phyloP scores from a whole-genome alignment of 2,113 vertebrate genomes.

The Limanda limanda region DNA sequence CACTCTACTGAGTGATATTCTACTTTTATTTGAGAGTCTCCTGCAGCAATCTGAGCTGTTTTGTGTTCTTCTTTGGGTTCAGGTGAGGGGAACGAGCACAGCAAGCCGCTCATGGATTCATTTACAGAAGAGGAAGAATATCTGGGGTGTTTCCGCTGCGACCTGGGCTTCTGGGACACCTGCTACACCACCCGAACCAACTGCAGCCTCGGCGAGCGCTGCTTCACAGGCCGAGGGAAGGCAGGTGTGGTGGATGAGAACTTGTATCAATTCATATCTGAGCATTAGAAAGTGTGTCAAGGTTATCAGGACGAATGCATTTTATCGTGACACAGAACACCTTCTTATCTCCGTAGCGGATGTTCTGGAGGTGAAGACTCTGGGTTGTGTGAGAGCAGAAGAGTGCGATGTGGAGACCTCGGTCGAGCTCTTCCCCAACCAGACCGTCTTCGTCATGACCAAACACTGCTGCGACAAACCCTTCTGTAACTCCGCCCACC shows the following conservation, averaged over 20 bases:
- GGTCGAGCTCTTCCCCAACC: constrained; percentile 59
- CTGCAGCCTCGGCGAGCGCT: constrained; percentile 69
- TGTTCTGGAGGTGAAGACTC: constrained; percentile 68
- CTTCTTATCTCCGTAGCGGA: constrained; percentile 48
- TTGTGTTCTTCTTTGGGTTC: constrained; percentile 17
- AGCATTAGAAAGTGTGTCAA: background rate
- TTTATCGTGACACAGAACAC: background rate
- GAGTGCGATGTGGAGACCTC: constrained; percentile 59
- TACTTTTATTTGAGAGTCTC: no score
- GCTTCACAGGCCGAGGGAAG: constrained; percentile 73
- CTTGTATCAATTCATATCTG: background rate
- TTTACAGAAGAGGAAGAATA: constrained; percentile 22
- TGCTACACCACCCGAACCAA: constrained; percentile 74
- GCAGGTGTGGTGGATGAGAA: constrained; percentile 64
- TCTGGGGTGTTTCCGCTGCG: constrained; percentile 75
- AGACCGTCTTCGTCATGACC: constrained; percentile 74
- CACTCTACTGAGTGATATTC: no score
- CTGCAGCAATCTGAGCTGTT: background rate
- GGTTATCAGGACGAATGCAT: background rate
- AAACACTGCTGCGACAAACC: constrained; percentile 74
- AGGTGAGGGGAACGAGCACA: constrained; percentile 62
- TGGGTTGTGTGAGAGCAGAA: constrained; percentile 70
- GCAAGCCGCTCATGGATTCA: constrained; percentile 37
- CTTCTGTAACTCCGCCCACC: constrained; percentile 73
- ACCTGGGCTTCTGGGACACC: constrained; percentile 77